Percentiles rank a stretch among this genome's conserved stretches.
Evolutionary conservation across 1,140 invertebrate species (phyloP).

Genomic region (Papilio xuthus): DNA sequence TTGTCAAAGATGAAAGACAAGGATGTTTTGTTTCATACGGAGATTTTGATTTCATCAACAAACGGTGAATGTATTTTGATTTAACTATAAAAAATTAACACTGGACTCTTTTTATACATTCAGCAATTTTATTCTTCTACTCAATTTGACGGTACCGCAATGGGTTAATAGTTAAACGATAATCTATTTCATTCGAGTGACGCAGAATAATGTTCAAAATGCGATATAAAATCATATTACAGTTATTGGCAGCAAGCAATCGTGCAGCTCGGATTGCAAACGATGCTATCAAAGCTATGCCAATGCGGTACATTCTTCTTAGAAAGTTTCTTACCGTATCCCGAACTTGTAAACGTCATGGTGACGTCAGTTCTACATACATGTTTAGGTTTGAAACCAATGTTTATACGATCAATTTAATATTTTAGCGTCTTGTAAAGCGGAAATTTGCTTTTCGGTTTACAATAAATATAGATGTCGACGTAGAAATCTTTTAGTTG

Average conservation of each 20-base stretch:
- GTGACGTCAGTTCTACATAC: neutral
- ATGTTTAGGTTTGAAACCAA: constrained; percentile 21
- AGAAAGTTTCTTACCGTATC: constrained; percentile 20
- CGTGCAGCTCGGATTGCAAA: neutral
- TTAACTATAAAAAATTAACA: no score
- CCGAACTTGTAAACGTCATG: constrained; percentile 2
- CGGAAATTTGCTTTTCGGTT: constrained; percentile 3
- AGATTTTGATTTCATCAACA: no score
- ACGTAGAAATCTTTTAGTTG: neutral
- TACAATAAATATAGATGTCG: constrained; percentile 14
- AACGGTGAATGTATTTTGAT: no score
- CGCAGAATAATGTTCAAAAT: neutral
- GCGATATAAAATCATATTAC: neutral
- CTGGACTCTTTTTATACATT: neutral
- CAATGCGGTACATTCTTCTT: constrained; percentile 24
- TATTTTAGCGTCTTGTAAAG: neutral
- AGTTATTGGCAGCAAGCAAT: neutral
- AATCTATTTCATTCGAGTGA: neutral
- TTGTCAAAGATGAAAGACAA: no score
- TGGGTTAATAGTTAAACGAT: neutral
- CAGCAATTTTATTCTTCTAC: neutral
- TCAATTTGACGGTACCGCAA: neutral
- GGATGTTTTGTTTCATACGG: no score
- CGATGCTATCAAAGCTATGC: constrained; percentile 11
- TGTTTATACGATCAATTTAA: constrained; percentile 25